These are phyloP conservation scores for Cyclina sinensis DNA, from an alignment of 1,140 invertebrate species.

Conservation along the genomic window DNA sequence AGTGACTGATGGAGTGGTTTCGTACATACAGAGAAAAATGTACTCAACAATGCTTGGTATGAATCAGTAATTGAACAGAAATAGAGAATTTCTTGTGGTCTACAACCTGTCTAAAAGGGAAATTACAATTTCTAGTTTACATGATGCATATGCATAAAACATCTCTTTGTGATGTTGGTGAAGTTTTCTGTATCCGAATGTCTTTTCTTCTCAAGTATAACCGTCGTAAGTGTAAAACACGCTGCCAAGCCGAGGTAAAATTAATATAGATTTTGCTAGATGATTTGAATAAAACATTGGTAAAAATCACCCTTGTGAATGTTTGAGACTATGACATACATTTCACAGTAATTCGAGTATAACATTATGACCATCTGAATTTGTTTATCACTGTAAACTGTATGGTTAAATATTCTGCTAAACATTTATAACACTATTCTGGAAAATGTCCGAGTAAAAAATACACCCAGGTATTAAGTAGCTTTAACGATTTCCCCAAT, in stretches of 20 bases:
- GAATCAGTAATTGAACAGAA: conserved; percentile 30
- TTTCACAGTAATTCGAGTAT: too few relatives aligned
- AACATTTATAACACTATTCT: background rate
- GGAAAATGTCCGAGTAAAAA: background rate
- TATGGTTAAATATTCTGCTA: background rate
- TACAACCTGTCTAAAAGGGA: background rate
- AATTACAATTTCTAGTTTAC: too few relatives aligned
- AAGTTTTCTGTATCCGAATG: too few relatives aligned
- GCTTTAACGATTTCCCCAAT: background rate
- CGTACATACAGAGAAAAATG: conserved; percentile 3
- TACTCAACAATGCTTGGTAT: background rate
- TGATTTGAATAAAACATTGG: too few relatives aligned
- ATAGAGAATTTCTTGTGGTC: background rate
- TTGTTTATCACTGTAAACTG: background rate
- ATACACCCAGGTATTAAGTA: conserved; percentile 18
- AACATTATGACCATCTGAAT: background rate
- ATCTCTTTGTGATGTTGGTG: too few relatives aligned
- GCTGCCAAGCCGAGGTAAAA: too few relatives aligned
- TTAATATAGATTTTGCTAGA: too few relatives aligned
- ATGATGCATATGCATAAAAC: too few relatives aligned
- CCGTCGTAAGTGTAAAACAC: too few relatives aligned
- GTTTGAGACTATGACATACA: too few relatives aligned
- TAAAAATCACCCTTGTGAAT: too few relatives aligned
- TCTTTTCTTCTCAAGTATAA: too few relatives aligned
- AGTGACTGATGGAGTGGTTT: background rate